Evolutionary conservation across 2,797 vertebrate species (phyloP).

Genomic region (Molossus alvarezi): DNA sequence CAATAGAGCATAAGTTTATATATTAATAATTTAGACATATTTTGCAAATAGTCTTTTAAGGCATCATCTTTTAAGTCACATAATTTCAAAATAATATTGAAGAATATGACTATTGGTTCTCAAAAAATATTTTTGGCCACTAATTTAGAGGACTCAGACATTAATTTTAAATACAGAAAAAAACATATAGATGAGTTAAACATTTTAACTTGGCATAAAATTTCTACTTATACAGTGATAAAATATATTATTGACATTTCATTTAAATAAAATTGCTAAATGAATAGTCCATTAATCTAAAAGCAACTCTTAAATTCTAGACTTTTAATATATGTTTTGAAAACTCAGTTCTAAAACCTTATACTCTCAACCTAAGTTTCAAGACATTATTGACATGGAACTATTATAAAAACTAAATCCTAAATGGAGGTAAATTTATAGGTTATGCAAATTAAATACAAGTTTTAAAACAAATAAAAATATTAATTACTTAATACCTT

Average conservation of each 20-base stretch:
- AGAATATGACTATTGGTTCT: background rate
- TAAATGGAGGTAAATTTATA: background rate
- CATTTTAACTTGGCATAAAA: background rate
- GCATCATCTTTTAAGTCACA: background rate
- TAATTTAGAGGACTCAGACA: background rate
- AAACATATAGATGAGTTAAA: conserved; percentile 49
- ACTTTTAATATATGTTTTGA: background rate
- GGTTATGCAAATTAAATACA: background rate
- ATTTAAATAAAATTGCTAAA: background rate
- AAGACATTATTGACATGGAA: background rate
- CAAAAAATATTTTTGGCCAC: conserved; percentile 10
- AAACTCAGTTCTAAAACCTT: conserved; percentile 36
- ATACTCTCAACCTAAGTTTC: background rate
- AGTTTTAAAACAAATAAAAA: conserved; percentile 50
- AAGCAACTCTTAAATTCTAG: conserved; percentile 46
- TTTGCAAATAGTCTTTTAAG: background rate
- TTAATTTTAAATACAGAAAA: conserved; percentile 38
- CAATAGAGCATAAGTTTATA: background rate
- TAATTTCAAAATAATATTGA: background rate
- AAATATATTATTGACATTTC: background rate
- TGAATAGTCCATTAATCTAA: conserved; percentile 40
- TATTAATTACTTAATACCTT: conserved; percentile 38
- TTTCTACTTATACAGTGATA: background rate
- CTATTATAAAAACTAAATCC: background rate
- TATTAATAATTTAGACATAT: conserved; percentile 6